Conservation (phyloP, 2,797 vertebrate genomes). For the Salmo trutta region DNA sequence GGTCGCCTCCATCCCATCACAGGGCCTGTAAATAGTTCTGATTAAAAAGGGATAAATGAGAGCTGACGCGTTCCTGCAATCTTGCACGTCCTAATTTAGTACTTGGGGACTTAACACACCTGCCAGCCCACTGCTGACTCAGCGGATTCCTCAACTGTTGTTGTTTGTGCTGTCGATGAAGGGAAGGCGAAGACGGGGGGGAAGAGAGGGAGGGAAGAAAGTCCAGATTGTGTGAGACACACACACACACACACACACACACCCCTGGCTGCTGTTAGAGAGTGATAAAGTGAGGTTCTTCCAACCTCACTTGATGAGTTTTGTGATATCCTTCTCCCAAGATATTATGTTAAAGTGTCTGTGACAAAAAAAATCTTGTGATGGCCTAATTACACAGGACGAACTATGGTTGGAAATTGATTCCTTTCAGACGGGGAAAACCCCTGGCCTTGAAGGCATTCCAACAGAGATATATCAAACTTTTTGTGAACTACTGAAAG, state of each 20-base stretch:
- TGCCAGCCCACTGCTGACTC: constrained; percentile 92
- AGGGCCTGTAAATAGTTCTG: constrained; percentile 63
- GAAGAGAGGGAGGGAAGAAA: constrained; percentile 37
- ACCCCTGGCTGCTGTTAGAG: constrained; percentile 70
- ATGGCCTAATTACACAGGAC: too few relatives aligned
- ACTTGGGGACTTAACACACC: constrained; percentile 89
- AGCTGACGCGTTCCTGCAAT: constrained; percentile 76
- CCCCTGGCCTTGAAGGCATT: too few relatives aligned
- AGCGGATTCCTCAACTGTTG: constrained; percentile 76
- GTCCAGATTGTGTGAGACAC: constrained; percentile 48
- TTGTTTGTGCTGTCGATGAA: constrained; percentile 80
- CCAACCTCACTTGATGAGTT: too few relatives aligned
- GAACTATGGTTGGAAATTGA: too few relatives aligned
- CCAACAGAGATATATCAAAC: too few relatives aligned
- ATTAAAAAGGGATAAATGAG: constrained; percentile 68
- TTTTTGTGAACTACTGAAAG: too few relatives aligned
- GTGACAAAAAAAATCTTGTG: too few relatives aligned
- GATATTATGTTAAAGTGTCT: too few relatives aligned
- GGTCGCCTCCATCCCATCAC: constrained; percentile 28
- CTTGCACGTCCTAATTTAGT: constrained; percentile 85
- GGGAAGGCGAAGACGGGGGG: constrained; percentile 68
- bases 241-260: too few relatives aligned
- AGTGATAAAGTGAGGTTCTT: too few relatives aligned
- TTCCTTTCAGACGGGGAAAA: too few relatives aligned
- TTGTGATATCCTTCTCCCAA: too few relatives aligned